Evolutionary conservation across 2,888 invertebrate species (phyloP), one percentile per base, ranked within the genome.

Genomic region (Acronicta aceris): DNA sequence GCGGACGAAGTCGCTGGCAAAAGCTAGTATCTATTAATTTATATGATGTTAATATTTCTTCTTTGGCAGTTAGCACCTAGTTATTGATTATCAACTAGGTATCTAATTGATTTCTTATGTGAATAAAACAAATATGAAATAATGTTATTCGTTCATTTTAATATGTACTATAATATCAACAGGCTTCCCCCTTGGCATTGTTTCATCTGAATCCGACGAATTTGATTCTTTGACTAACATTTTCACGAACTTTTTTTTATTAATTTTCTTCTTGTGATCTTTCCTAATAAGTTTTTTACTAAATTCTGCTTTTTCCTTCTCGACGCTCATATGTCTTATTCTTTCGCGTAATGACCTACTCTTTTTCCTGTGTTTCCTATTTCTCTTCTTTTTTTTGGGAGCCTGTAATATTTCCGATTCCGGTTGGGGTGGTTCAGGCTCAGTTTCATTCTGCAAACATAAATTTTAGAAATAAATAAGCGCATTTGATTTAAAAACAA

Each of bases 131-230:
- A 25, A 25, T 1, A 21, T 2, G 12, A n/a, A 27, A 27, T 38
- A 41, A 43, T 41, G 5, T 42, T 71, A 81, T 30, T 88, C 83
- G 48, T 79, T 82, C 85, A 89, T 85, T 83, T 88, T 87, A 72
- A 89, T 89, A 63, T 89, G 88, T 58, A 89, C 87, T 59, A 86
- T 83, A 46, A 89, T 88, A 60, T 89, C 89, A 0, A 88, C 83
- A 2, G 88, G 87, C 45, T 82, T 79, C 21, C 76, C 72, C 7
- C 30, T 57, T 30, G 40, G 53, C 2, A 21, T 40, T 9, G 42
- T 45, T 54, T 78, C 76, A 1, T 65, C 48, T 8, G 78, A 75
- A 0, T 68, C 67, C 0, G 68, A 49, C 36, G 25, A 41, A 16
- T 69, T 70, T 3, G 41, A 40, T 7, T 74, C 63, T 25, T 45